A percentile compares a stretch with the other conserved stretches of the same genome.
Evolutionary conservation across 1,140 invertebrate genomes (phyloP).

Genomic region (Cyclargus thomasi): DNA sequence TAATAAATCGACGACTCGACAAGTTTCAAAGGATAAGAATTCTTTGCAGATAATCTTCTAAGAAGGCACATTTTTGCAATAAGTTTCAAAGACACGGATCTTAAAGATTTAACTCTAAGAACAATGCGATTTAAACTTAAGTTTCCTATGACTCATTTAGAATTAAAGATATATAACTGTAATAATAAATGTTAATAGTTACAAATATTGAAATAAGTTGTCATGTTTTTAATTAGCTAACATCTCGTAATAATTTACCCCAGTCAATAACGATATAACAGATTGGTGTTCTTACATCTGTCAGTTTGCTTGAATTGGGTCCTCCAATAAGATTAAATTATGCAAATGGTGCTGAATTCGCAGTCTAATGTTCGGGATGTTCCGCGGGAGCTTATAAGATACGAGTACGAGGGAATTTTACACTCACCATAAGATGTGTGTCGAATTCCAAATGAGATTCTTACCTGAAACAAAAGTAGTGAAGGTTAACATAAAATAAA

Average conservation of each 20-base stretch:
- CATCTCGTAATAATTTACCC: neutral
- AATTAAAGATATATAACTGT: no score
- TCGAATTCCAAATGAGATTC: conserved; percentile 9
- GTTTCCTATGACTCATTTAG: neutral
- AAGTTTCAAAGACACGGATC: neutral
- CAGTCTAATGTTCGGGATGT: conserved; percentile 33
- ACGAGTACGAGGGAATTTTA: conserved; percentile 18
- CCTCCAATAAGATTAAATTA: conserved; percentile 37
- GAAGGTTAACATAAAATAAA: no score
- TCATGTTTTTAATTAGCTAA: no score
- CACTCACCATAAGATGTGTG: conserved; percentile 20
- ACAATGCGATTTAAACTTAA: neutral
- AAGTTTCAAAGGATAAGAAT: conserved; percentile 4
- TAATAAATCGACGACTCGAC: conserved; percentile 20
- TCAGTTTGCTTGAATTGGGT: conserved; percentile 32
- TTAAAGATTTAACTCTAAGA: neutral
- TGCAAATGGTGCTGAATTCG: conserved; percentile 36
- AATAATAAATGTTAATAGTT: no score
- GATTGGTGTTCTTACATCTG: conserved; percentile 29
- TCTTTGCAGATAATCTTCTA: conserved; percentile 3
- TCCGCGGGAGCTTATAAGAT: conserved; percentile 31
- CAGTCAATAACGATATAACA: conserved; percentile 21
- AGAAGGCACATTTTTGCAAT: neutral
- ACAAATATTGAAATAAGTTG: no score
- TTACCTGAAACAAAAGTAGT: no score